Evolutionary conservation across 2,113 vertebrate species (phyloP), one percentile per base, ranked within the genome.

Genomic region (Callopanchax toddi): DNA sequence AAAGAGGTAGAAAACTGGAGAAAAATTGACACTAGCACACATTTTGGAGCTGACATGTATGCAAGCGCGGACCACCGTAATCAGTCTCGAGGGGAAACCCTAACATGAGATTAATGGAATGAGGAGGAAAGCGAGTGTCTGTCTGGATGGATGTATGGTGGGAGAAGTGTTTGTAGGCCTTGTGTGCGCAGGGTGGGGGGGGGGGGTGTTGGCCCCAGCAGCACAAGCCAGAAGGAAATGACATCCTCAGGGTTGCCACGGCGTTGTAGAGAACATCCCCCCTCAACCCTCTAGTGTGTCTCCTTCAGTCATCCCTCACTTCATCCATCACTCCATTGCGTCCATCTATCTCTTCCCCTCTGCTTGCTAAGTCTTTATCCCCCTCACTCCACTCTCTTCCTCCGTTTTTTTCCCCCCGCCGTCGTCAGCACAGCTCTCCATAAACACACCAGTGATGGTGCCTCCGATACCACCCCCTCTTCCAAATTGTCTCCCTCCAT

Each of bases 71-170:
- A 78, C 53, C 56, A 18, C 20, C 26, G 11, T 84, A 82, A 82
- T 89, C 80, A 79, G 71, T 82, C 85, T 85, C 46, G 5, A 67
- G 58, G 51, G 78, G n/a, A 32, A 20, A 20, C 34, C 53, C 21
- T 72, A 77, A 84, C 46, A 37, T 7, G 39, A 81, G 77, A 87
- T 84, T 78, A 86, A 89, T 85, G 79, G 78, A 77, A 87, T 66
- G 74, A 69, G 58, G 53, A 57, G 29, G 51, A n/a, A 34, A 69
- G 45, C 49, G 50, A 59, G 59, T 54, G 60, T 60, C 36, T 76
- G 67, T 69, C 39, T 54, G 42, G 60, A 43, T 71, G 57, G 66
- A 60, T 60, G 52, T 49, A 52, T 46, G 60, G 57, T 3, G 25
- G 39, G 26, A 46, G 52, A 49, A 57, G 57, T 71, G 32, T 50